phyloP scores from a whole-genome alignment of 2,113 vertebrate genomes.

The Alouatta palliata region DNA sequence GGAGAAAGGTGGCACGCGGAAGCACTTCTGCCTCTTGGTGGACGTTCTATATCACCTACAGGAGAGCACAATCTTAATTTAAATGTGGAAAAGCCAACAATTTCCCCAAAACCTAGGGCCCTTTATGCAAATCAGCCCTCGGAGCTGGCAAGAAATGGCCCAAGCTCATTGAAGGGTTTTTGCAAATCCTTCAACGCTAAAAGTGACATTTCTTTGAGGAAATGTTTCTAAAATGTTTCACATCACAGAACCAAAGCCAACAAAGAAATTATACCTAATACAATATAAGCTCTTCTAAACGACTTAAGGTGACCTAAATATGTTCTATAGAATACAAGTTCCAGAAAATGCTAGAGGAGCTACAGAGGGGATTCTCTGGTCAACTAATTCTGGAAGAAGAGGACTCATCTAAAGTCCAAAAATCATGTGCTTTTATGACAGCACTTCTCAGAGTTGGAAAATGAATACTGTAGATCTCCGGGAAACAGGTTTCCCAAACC shows the following conservation, averaged over 20 bases:
- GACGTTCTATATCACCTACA: background rate
- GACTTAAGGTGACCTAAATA: constrained; percentile 12
- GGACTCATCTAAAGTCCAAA: background rate
- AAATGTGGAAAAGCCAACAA: background rate
- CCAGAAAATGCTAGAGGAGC: background rate
- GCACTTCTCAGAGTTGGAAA: background rate
- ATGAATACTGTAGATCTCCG: background rate
- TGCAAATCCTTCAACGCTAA: background rate
- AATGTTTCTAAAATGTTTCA: constrained; percentile 26
- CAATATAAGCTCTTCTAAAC: constrained; percentile 37
- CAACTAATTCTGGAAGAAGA: background rate
- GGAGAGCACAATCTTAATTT: background rate
- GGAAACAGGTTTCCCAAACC: background rate
- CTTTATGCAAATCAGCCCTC: background rate
- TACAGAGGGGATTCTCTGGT: background rate
- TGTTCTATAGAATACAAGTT: background rate
- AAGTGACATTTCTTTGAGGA: background rate
- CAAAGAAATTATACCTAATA: background rate
- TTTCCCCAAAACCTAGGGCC: background rate
- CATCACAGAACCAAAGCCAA: background rate
- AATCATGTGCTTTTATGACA: background rate
- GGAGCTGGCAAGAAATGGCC: background rate
- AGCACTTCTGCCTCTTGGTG: background rate
- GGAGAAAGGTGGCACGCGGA: background rate
- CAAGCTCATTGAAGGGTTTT: background rate